Percentiles rank a stretch among this genome's conserved stretches.
phyloP scores from a whole-genome alignment of 1,140 invertebrate species.

The Rhizoglyphus robini region DNA sequence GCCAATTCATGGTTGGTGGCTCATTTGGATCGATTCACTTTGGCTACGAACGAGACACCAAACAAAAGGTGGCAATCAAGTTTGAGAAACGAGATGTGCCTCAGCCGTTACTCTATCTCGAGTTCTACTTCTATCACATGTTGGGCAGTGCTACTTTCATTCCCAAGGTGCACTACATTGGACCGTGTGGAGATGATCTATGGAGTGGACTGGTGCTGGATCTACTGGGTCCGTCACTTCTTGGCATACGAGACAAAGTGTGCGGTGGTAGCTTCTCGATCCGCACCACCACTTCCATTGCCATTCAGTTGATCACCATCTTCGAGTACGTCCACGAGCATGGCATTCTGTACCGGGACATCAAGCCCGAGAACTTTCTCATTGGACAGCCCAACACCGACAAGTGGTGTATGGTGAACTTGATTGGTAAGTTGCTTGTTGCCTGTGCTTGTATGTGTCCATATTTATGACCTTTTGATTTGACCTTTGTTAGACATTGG shows the following conservation, averaged over 20 bases:
- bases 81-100: not conserved
- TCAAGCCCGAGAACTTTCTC: slow-evolving; percentile 26
- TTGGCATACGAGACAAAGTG: slow-evolving; percentile 26
- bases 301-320: slow-evolving; percentile 21
- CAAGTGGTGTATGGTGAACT: not conserved
- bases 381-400: not conserved
- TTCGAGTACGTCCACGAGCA: slow-evolving; percentile 19
- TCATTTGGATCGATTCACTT: slow-evolving; percentile 17
- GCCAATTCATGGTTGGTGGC: not conserved
- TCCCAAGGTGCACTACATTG: slow-evolving; percentile 12
- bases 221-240: slow-evolving; percentile 26
- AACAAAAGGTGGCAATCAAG: slow-evolving; percentile 20
- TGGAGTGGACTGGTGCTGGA: slow-evolving; percentile 27
- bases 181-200: not conserved
- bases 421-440: slow-evolving; percentile 5
- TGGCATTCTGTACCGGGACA: slow-evolving; percentile 25
- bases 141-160: slow-evolving; percentile 14
- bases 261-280: slow-evolving; percentile 25
- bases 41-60: not conserved
- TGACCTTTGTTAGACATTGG: slow-evolving; percentile 39
- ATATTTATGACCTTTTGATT: not conserved
- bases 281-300: slow-evolving; percentile 25
- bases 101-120: slow-evolving; percentile 15
- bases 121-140: slow-evolving; percentile 21
- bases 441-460: not conserved